Evolutionary conservation across 2,113 vertebrate species (phyloP).

Genomic region (Grammomys dolichurus): DNA sequence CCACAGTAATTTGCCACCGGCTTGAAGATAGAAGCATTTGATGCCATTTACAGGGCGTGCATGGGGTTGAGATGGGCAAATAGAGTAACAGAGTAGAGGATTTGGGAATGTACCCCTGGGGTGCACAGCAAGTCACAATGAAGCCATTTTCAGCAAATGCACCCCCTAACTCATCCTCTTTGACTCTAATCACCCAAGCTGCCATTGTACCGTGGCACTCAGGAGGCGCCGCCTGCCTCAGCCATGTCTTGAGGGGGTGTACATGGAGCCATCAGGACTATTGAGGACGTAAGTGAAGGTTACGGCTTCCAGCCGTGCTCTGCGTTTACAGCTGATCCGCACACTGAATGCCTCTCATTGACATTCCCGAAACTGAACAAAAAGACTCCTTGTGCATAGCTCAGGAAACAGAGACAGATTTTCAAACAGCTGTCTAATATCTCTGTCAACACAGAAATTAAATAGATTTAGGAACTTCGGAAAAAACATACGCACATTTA

Average conservation of each 20-base stretch:
- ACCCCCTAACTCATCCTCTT: constrained; percentile 14
- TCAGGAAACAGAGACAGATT: constrained; percentile 87
- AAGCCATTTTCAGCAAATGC: neutral
- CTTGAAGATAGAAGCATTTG: neutral
- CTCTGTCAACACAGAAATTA: constrained; percentile 89
- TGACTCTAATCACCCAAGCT: constrained; percentile 48
- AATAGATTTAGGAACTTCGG: constrained; percentile 88
- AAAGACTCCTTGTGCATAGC: constrained; percentile 85
- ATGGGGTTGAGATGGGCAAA: neutral
- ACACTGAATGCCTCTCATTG: constrained; percentile 83
- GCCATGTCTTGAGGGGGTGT: constrained; percentile 42
- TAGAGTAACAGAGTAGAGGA: constrained; percentile 17
- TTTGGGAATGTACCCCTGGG: neutral
- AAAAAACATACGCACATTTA: constrained; percentile 86
- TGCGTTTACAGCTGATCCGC: constrained; percentile 79
- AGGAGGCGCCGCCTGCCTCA: neutral
- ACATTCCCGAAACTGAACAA: constrained; percentile 81
- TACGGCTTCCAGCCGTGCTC: constrained; percentile 72
- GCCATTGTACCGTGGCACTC: neutral
- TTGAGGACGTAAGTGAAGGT: constrained; percentile 74
- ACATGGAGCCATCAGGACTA: neutral
- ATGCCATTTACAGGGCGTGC: neutral
- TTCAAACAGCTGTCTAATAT: constrained; percentile 89
- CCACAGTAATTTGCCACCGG: neutral
- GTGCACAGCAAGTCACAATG: neutral